A percentile compares a stretch with the other conserved stretches of the same genome.
Conservation (phyloP, 2,888 invertebrate species). For the Amphimallon solstitiale region DNA sequence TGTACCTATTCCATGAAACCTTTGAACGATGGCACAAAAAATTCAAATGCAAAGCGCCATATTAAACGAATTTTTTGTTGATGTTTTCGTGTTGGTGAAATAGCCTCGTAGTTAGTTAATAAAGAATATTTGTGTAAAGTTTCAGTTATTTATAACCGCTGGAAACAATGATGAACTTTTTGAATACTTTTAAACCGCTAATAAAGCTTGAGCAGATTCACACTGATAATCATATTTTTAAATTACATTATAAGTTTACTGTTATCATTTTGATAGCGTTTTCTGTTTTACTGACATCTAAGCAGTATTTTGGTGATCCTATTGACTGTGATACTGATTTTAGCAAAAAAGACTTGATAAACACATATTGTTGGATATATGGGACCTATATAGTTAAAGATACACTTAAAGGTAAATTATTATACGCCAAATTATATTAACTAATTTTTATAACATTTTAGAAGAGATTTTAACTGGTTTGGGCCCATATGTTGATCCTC, state of each 20-base stretch:
- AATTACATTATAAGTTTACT: constrained; percentile 79
- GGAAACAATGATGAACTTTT: constrained; percentile 71
- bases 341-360: constrained; percentile 71
- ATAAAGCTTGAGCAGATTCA: constrained; percentile 74
- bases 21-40: no score
- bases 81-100: no score
- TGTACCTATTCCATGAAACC: no score
- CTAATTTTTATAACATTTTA: constrained; percentile 39
- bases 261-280: constrained; percentile 78
- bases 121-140: no score
- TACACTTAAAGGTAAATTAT: constrained; percentile 39
- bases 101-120: no score
- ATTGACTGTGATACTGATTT: constrained; percentile 76
- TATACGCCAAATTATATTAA: constrained; percentile 9
- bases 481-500: constrained; percentile 58
- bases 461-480: constrained; percentile 61
- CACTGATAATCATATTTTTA: constrained; percentile 81
- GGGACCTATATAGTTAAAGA: constrained; percentile 74
- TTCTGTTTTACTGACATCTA: constrained; percentile 80
- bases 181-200: constrained; percentile 74
- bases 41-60: no score
- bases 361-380: constrained; percentile 83
- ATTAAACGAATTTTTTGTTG: no score
- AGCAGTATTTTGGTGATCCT: constrained; percentile 88
- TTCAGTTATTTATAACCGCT: no score